Evolutionary conservation across 2,797 vertebrate genomes (phyloP), one percentile per base, ranked within the genome.

Genomic region (Botia kubotai): DNA sequence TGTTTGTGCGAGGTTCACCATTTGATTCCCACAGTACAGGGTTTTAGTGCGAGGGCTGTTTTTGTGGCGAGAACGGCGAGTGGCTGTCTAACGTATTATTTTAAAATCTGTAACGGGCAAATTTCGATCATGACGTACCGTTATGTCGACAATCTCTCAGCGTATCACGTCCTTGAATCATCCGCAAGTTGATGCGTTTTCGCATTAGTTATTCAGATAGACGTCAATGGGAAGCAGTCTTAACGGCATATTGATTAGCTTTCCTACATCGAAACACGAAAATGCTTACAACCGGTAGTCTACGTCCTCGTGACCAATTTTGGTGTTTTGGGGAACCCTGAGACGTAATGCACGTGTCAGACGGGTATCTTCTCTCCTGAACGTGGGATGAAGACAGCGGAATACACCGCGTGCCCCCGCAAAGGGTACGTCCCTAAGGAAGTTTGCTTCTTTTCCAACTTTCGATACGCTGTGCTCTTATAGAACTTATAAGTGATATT

Each of bases 231-330:
- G 8, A 62, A 78, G 69, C 46, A 52, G 19, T 52, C 68, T 50
- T 36, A 17, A 3, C 23, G 8, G 43, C 68, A 72, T n/a, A 66
- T 57, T 58, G 71, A 67, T 55, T 17, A 21, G 36, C 12, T 11
- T 23, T 46, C 13, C 52, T 7, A 72, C 55, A 72, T 65, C 60
- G 52, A 72, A 55, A 1, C 29, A 72, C 55, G 58, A 17, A 26
- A 43, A 21, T 63, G 67, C 66, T 26, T 55, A 75, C 68, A 75
- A 82, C 84, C 84, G 84, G 81, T 83, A 85, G 84, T 83, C 53
- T 26, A 52, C 63, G 26, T 73, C 73, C 67, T 52, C 66, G 77
- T 83, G 84, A 71, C 84, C 84, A 83, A 79, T 57, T 83, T 21
- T 78, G 71, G 74, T 53, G 79, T 76, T 68, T 79, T 74, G 80